phyloP scores from a whole-genome alignment of 2,888 invertebrate genomes.

The Patella pellucida region DNA sequence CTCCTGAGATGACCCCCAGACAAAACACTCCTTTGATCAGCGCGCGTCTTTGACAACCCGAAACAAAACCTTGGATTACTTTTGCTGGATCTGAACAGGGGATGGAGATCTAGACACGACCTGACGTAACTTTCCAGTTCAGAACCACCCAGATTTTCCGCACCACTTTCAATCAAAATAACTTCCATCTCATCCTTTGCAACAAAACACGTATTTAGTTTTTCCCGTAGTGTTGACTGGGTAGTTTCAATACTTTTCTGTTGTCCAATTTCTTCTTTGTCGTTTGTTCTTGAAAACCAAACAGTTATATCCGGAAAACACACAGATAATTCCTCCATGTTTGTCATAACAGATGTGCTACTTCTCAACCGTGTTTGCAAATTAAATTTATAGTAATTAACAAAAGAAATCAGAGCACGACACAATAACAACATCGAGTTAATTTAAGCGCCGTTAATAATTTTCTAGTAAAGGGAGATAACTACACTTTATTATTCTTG shows the following conservation, averaged over 20 bases:
- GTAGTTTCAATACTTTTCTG: not conserved
- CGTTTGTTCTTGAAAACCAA: conserved; percentile 1
- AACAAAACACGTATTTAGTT: not conserved
- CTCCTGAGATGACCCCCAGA: not conserved
- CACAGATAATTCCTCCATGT: not conserved
- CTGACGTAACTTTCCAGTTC: not conserved
- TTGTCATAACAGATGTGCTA: too few relatives aligned
- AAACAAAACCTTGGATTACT: not conserved
- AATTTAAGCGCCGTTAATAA: too few relatives aligned
- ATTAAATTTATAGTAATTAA: too few relatives aligned
- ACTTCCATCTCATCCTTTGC: not conserved
- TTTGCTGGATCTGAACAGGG: not conserved
- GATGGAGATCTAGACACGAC: conserved; percentile 10
- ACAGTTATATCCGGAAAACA: conserved; percentile 27
- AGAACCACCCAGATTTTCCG: not conserved
- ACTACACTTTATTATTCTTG: too few relatives aligned
- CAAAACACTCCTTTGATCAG: not conserved
- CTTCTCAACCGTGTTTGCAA: too few relatives aligned
- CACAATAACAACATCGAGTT: too few relatives aligned
- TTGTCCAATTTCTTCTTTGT: not conserved
- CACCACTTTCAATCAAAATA: not conserved
- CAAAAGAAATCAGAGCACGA: too few relatives aligned
- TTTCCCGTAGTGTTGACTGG: conserved; percentile 9
- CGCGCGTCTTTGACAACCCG: not conserved
- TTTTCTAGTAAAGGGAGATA: too few relatives aligned